Base-by-base conservation (phyloP, 2,888 invertebrate species). In the Notocelia uddmanniana region DNA sequence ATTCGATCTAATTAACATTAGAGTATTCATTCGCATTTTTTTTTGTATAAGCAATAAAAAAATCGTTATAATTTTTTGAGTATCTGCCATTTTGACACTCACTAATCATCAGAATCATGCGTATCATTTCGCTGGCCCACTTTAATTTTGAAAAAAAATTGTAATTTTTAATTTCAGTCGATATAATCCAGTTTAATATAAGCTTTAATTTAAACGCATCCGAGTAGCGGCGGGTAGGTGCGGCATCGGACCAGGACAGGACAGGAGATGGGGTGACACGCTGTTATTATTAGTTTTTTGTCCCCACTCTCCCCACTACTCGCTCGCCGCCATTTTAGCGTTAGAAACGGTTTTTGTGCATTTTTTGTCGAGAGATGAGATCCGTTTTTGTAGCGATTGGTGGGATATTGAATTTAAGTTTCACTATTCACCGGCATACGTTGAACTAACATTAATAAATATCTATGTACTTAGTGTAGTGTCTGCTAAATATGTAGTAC, bases 201-300 rank as follows among this genome's bases (percentile, higher is more conserved):
- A 26, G 31, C 50, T 19, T 50, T 63, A 63, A 34, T 59, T 58
- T 58, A 26, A 59, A 37, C 50, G 50, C 37, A 37, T 58, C 50
- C 45, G 83, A 84, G 81, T 86, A 85, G 85, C 86, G 84, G 81
- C 80, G 85, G 86, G 87, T 84, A 86, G 87, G 85, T 85, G 89
- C 86, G 85, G 85, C 87, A 84, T 85, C 85, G 87, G 86, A 85
- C 84, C 83, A 82, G 80, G 82, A 85, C 83, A 82, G 80, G 82
- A 85, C n/a, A 45, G 82, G 90, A 31, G 31, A 90, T 89, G 89
- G 92, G 92, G 93, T 92, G 92, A 92, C 90, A 83, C 86, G 80
- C 87, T 87, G 92, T 92, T 93, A 93, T 93, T 93, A 93, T 93
- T 93, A 93, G 93, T 92, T 92, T 92, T 93, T 92, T 91, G 89